Evolutionary conservation across 2,797 vertebrate species (phyloP).

Genomic region (Pseudochaenichthys georgianus): DNA sequence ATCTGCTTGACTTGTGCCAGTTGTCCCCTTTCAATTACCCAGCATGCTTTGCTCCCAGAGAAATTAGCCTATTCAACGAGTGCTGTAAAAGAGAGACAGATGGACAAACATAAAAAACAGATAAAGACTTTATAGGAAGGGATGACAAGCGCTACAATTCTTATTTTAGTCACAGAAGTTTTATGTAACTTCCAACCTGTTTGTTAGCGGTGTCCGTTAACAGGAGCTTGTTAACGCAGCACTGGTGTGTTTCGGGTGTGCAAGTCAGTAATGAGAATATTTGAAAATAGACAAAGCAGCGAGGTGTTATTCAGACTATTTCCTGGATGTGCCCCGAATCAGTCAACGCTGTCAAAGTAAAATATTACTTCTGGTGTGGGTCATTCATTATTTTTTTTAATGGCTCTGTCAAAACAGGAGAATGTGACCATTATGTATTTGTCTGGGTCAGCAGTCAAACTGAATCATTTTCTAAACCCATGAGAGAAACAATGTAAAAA

Average conservation of each 20-base stretch:
- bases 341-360: background rate
- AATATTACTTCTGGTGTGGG: background rate
- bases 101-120: slow-evolving; percentile 58
- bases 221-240: background rate
- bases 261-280: slow-evolving; percentile 15
- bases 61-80: slow-evolving; percentile 55
- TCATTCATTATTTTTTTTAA: background rate
- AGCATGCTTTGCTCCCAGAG: slow-evolving; percentile 66
- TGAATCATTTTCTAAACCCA: background rate
- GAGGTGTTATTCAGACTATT: slow-evolving; percentile 2
- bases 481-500: background rate
- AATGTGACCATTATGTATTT: slow-evolving; percentile 1
- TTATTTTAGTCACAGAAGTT: slow-evolving; percentile 36
- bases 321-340: background rate
- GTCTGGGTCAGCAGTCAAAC: slow-evolving; percentile 14
- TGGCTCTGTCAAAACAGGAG: background rate
- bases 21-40: slow-evolving; percentile 77
- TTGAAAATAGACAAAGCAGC: slow-evolving; percentile 2
- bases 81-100: slow-evolving; percentile 54
- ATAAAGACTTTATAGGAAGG: slow-evolving; percentile 33
- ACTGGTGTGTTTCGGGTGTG: background rate
- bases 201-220: slow-evolving; percentile 4
- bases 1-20: slow-evolving; percentile 75
- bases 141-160: slow-evolving; percentile 41
- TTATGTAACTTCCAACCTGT: slow-evolving; percentile 16